Percentiles rank a stretch among this genome's conserved stretches.
Evolutionary conservation across 2,888 invertebrate species (phyloP).

Genomic region (Heteromyza rotundicornis): DNA sequence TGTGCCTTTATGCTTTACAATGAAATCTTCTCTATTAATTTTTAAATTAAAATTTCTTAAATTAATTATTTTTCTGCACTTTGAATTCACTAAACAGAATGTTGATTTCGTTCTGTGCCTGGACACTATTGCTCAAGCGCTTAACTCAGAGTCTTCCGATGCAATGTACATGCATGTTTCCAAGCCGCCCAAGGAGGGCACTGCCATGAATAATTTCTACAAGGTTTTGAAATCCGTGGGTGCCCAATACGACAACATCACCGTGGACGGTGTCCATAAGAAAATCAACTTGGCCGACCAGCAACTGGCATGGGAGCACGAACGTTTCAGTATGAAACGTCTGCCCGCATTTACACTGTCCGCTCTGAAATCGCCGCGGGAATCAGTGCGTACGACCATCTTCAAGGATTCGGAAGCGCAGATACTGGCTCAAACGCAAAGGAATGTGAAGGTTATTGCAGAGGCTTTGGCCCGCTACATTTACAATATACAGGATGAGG

Average conservation of each 20-base stretch:
- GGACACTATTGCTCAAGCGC: constrained; percentile 76
- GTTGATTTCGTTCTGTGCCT: constrained; percentile 89
- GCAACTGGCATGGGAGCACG: constrained; percentile 95
- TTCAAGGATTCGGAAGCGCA: constrained; percentile 50
- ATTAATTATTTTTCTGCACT: background rate
- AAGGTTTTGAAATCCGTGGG: constrained; percentile 70
- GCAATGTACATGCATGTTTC: constrained; percentile 89
- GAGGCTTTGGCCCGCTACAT: constrained; percentile 84
- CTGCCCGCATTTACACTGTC: constrained; percentile 93
- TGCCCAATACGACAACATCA: constrained; percentile 63
- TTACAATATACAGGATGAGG: constrained; percentile 72
- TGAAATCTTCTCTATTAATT: too few species aligned
- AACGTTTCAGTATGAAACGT: constrained; percentile 90
- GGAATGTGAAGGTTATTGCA: constrained; percentile 77
- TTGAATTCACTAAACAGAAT: constrained; percentile 66
- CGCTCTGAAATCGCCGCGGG: constrained; percentile 66
- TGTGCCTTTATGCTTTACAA: background rate
- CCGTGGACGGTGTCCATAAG: constrained; percentile 81
- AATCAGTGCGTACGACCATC: constrained; percentile 55
- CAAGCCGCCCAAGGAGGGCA: constrained; percentile 89
- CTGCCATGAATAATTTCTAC: constrained; percentile 72
- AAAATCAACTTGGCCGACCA: constrained; percentile 96
- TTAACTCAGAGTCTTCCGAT: constrained; percentile 46
- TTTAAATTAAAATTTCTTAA: background rate
- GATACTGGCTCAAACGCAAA: constrained; percentile 44